Percentiles rank a stretch among this genome's conserved stretches.
Conservation (phyloP, 2,797 vertebrate genomes). For the Periophthalmus magnuspinnatus region DNA sequence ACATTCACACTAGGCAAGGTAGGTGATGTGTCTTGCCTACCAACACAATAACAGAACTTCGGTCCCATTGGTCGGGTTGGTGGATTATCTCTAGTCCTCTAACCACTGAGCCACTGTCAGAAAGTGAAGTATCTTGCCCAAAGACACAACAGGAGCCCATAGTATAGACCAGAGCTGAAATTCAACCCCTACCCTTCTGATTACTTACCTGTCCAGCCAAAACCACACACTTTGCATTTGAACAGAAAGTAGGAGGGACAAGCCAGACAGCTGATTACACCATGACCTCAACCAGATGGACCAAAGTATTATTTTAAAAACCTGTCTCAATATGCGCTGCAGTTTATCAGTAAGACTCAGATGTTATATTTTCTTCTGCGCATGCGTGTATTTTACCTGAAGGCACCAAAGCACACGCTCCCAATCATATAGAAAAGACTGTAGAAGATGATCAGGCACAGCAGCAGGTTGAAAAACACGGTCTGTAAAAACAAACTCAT, state of each 20-base stretch:
- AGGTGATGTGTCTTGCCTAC: background rate
- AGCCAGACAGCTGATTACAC: background rate
- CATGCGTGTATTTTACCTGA: slow-evolving; percentile 69
- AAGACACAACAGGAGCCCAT: too few relatives aligned
- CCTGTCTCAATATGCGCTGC: background rate
- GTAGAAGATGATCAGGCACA: slow-evolving; percentile 79
- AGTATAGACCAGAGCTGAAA: background rate
- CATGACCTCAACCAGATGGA: background rate
- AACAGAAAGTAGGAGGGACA: too few relatives aligned
- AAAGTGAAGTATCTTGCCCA: too few relatives aligned
- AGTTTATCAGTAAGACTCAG: background rate
- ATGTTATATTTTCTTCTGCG: background rate
- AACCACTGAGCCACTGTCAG: too few relatives aligned
- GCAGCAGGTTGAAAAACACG: slow-evolving; percentile 68
- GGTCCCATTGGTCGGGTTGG: too few relatives aligned
- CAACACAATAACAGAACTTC: background rate
- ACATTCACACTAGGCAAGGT: too few relatives aligned
- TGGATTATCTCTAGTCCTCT: too few relatives aligned
- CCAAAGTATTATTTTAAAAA: background rate
- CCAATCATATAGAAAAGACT: slow-evolving; percentile 79
- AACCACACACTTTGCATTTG: too few relatives aligned
- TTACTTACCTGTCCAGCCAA: too few relatives aligned
- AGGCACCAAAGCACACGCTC: slow-evolving; percentile 77
- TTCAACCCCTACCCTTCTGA: background rate
- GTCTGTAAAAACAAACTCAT: slow-evolving; percentile 49